These are phyloP conservation scores for Aviceda leuphotes DNA, from an alignment of 2,797 vertebrate species.

Conservation along the genomic window DNA sequence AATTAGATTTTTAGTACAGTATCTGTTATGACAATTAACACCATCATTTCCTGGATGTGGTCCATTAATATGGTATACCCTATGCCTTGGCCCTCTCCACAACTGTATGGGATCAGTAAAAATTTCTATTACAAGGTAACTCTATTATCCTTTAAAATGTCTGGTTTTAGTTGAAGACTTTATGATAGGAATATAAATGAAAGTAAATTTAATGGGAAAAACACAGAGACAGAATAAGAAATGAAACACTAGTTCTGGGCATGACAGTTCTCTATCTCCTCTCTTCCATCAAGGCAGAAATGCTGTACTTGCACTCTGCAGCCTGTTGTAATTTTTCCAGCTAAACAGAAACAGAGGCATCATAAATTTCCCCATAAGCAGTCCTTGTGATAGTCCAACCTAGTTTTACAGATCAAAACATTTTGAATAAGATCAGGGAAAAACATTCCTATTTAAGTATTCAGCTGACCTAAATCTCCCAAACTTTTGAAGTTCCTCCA, in stretches of 20 bases:
- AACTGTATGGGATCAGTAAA: background rate
- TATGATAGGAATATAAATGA: background rate
- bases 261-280: background rate
- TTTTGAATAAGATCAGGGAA: slow-evolving; percentile 22
- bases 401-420: slow-evolving; percentile 29
- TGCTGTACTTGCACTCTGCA: background rate
- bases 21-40: background rate
- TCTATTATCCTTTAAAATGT: background rate
- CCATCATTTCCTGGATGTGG: background rate
- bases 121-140: background rate
- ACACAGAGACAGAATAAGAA: background rate
- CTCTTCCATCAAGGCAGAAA: background rate
- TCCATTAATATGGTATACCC: background rate
- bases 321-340: background rate
- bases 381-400: background rate
- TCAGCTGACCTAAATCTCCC: slow-evolving; percentile 31
- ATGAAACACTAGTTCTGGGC: background rate
- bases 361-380: slow-evolving; percentile 9
- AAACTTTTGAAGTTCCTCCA: slow-evolving; percentile 16
- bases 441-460: background rate
- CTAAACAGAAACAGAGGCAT: background rate
- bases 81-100: background rate
- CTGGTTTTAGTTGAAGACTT: background rate
- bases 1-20: background rate
- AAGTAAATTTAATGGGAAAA: background rate